phyloP scores from a whole-genome alignment of 2,113 vertebrate species.

The Athene cunicularia region DNA sequence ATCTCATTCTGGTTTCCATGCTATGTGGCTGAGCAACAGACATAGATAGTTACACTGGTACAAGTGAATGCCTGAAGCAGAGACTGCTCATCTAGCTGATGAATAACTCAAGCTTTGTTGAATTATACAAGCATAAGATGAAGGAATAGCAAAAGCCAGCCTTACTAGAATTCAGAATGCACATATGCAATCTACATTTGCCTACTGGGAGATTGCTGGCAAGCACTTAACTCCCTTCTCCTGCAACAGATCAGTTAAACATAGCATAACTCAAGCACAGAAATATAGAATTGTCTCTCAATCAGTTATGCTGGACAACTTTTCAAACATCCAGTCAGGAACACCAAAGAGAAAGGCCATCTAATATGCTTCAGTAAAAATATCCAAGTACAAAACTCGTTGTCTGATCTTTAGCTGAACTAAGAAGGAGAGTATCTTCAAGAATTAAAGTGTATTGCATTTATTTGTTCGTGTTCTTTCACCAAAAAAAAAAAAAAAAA shows the following conservation, averaged over 20 bases:
- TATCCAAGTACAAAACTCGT: not conserved
- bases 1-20: rapidly evolving
- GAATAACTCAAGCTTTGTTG: not conserved
- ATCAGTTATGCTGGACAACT: not conserved
- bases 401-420: not conserved
- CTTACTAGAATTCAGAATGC: not conserved
- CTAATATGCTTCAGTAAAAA: not conserved
- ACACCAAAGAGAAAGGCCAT: not conserved
- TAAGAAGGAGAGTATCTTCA: not conserved
- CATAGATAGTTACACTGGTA: rapidly evolving
- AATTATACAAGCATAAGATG: conserved; percentile 24
- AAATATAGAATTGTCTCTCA: not conserved
- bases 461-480: not conserved
- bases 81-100: not conserved
- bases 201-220: not conserved
- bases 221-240: not conserved
- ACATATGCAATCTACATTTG: not conserved
- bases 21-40: not conserved
- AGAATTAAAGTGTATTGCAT: not conserved
- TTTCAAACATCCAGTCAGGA: not conserved
- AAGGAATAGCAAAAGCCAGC: not conserved
- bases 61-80: not conserved
- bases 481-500: rapidly evolving
- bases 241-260: not conserved
- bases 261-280: not conserved